Evolutionary conservation across 2,113 vertebrate genomes (phyloP).

Genomic region (Poeciliopsis turrubarensis): DNA sequence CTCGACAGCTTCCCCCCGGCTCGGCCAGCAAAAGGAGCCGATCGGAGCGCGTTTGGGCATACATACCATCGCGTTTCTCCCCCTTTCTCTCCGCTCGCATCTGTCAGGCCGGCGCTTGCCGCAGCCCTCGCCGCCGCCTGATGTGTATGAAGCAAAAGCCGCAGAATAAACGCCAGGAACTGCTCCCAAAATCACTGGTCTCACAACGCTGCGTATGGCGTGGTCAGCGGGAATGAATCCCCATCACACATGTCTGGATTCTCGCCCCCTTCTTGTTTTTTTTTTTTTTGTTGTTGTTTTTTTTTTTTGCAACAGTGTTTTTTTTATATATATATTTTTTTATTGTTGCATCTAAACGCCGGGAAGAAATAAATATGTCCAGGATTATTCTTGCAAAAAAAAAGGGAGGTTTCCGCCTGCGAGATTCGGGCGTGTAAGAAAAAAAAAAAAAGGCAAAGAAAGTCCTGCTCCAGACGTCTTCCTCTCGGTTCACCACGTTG

Average conservation of each 20-base stretch:
- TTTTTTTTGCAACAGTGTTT: slow-evolving; percentile 23
- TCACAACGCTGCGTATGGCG: slow-evolving; percentile 5
- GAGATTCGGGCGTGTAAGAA: slow-evolving; percentile 36
- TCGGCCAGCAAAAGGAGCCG: slow-evolving; percentile 40
- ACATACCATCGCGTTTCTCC: slow-evolving; percentile 74
- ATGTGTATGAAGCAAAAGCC: slow-evolving; percentile 69
- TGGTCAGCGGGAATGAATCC: slow-evolving; percentile 32
- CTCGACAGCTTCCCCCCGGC: slow-evolving; percentile 7
- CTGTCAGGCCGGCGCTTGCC: slow-evolving; percentile 76
- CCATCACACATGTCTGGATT: slow-evolving; percentile 30
- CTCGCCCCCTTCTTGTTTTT: slow-evolving; percentile 3
- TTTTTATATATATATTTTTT: slow-evolving; percentile 9
- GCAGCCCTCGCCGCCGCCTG: slow-evolving; percentile 75
- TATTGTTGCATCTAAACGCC: slow-evolving; percentile 51
- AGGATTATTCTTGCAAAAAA: slow-evolving; percentile 3
- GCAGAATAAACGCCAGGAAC: slow-evolving; percentile 39
- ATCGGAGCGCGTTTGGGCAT: slow-evolving; percentile 32
- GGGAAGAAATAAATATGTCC: slow-evolving; percentile 55
- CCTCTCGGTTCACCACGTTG: slow-evolving; percentile 74
- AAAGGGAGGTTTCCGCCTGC: neutral
- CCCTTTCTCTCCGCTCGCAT: slow-evolving; percentile 66
- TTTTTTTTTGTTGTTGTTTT: slow-evolving; percentile 10
- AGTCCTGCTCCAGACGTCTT: slow-evolving; percentile 34
- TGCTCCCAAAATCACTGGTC: slow-evolving; percentile 13
- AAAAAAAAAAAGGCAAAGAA: neutral